phyloP scores from a whole-genome alignment of 2,888 invertebrate genomes.

The Pherbina coryleti region DNA sequence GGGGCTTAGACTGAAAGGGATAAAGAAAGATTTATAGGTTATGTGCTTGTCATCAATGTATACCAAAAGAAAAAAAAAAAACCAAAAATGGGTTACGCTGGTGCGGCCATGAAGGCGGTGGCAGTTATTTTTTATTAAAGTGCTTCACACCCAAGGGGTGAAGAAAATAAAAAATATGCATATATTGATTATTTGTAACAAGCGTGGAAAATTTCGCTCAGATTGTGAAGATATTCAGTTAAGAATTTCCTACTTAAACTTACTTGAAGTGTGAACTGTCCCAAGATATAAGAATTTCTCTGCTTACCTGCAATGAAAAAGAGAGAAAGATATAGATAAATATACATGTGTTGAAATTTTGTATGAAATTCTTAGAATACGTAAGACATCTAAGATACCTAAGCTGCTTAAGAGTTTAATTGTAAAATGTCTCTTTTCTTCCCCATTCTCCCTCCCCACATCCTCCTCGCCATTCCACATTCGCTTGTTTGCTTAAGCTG shows the following conservation, averaged over 20 bases:
- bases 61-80: no score
- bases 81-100: slow-evolving; percentile 12
- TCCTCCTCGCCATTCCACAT: not conserved
- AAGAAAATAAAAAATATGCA: not conserved
- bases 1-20: not conserved
- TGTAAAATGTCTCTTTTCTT: not conserved
- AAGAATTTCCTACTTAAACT: no score
- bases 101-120: not conserved
- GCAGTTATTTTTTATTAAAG: slow-evolving; percentile 10
- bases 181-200: no score
- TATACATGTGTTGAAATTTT: no score
- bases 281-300: no score
- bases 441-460: not conserved
- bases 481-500: not conserved
- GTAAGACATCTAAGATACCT: no score
- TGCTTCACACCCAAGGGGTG: not conserved
- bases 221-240: no score
- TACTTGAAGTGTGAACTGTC: no score
- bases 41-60: slow-evolving; percentile 34
- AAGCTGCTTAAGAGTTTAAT: no score
- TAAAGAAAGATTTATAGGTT: slow-evolving; percentile 30
- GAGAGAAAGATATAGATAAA: not conserved
- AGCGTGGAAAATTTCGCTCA: no score
- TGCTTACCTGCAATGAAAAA: not conserved
- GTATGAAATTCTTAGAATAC: no score